phyloP scores from a whole-genome alignment of 2,113 vertebrate species.

The Synchiropus splendidus region DNA sequence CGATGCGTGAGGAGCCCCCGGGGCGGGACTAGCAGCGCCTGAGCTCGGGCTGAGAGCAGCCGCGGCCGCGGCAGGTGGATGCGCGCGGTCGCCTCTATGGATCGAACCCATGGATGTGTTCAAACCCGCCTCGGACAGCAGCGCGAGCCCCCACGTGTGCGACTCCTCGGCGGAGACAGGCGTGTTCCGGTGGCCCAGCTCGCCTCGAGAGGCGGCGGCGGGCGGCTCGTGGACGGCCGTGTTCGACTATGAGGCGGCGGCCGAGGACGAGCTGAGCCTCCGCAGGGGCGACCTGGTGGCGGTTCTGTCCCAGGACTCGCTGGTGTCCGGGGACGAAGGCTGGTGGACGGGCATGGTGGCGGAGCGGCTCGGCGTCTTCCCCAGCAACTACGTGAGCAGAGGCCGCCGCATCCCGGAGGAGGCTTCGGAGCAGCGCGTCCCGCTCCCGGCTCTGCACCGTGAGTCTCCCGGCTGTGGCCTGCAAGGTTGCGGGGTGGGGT shows the following conservation, averaged over 20 bases:
- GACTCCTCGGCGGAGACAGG: constrained; percentile 39
- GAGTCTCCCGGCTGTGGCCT: constrained; percentile 47
- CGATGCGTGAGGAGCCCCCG: constrained; percentile 2
- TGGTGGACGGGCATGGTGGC: constrained; percentile 96
- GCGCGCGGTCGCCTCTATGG: constrained; percentile 66
- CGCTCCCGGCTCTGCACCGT: constrained; percentile 63
- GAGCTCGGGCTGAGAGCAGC: constrained; percentile 24
- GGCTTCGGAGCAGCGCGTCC: constrained; percentile 43
- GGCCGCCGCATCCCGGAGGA: constrained; percentile 72
- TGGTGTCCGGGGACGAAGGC: constrained; percentile 91
- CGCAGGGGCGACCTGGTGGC: constrained; percentile 85
- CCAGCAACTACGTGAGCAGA: constrained; percentile 88
- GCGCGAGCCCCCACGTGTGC: constrained; percentile 45
- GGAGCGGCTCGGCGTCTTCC: constrained; percentile 91
- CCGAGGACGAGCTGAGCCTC: constrained; percentile 92
- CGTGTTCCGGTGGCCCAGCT: constrained; percentile 53
- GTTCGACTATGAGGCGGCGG: constrained; percentile 92
- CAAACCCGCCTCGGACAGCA: constrained; percentile 58
- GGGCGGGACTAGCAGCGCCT: constrained; percentile 37
- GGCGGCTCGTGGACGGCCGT: constrained; percentile 76
- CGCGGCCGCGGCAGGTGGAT: constrained; percentile 60
- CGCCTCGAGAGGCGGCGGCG: constrained; percentile 35
- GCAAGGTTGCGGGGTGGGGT: too few relatives aligned
- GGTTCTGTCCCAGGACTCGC: constrained; percentile 87
- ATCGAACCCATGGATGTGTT: constrained; percentile 70